Percentiles rank a stretch among this genome's conserved stretches.
Evolutionary conservation across 1,140 invertebrate species (phyloP).

Genomic region (Bemisia tabaci): DNA sequence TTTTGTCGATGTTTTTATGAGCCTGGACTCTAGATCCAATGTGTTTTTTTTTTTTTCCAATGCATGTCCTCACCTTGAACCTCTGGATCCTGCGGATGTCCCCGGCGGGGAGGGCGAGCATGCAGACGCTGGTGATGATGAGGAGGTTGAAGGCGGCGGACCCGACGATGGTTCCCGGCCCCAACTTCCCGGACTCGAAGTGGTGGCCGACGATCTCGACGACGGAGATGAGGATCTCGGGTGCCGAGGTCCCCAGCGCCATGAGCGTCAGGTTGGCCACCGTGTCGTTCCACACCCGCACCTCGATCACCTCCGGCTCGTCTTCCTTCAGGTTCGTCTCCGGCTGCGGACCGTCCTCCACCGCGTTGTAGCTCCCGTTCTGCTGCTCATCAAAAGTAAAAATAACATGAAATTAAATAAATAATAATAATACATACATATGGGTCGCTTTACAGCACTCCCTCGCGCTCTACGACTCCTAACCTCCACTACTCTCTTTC

Average conservation of each 20-base stretch:
- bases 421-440: no score
- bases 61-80: conserved; percentile 37
- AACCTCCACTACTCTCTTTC: no score
- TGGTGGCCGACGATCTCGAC: conserved; percentile 44
- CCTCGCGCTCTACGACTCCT: no score
- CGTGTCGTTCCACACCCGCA: conserved; percentile 45
- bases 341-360: conserved; percentile 2
- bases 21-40: no score
- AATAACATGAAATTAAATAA: not conserved
- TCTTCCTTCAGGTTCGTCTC: conserved; percentile 22
- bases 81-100: conserved; percentile 36
- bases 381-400: conserved; percentile 8
- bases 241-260: conserved; percentile 41
- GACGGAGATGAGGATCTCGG: conserved; percentile 47
- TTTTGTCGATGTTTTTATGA: no score
- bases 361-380: conserved; percentile 22
- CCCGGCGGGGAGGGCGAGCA: conserved; percentile 36
- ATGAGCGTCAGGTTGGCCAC: conserved; percentile 54
- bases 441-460: no score
- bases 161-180: conserved; percentile 51
- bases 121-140: conserved; percentile 42
- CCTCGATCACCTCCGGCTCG: conserved; percentile 28
- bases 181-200: conserved; percentile 39
- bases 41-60: no score
- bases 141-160: conserved; percentile 50